Percentiles rank a stretch among this genome's conserved stretches.
These are phyloP conservation scores for Phorcus lineatus DNA, from an alignment of 2,888 invertebrate species.

Conservation along the genomic window DNA sequence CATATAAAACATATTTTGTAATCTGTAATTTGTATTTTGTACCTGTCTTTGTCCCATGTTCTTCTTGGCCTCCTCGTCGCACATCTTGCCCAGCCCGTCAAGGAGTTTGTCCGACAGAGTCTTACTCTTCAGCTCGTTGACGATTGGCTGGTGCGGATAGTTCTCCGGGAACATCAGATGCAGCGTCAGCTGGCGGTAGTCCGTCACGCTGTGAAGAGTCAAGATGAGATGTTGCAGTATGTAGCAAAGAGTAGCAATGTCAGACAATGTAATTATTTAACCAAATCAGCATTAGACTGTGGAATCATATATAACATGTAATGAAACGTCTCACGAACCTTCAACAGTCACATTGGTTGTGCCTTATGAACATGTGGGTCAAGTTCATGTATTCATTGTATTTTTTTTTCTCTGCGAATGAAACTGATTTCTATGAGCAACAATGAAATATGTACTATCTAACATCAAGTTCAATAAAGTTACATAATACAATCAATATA, in stretches of 20 bases:
- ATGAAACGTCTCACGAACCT: too few species aligned
- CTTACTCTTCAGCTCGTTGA: constrained; percentile 84
- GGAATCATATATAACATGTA: too few species aligned
- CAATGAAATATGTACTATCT: neutral
- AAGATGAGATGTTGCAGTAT: neutral
- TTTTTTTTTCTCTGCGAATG: neutral
- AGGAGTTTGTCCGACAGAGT: constrained; percentile 81
- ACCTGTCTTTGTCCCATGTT: constrained; percentile 79
- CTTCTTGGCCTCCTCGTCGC: constrained; percentile 80
- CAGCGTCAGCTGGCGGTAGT: constrained; percentile 80
- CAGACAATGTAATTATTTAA: too few species aligned
- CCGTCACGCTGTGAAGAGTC: constrained; percentile 78
- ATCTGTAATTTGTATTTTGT: too few species aligned
- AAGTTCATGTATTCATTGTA: neutral
- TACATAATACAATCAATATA: too few species aligned
- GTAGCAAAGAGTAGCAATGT: too few species aligned
- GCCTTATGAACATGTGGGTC: neutral
- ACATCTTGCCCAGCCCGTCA: constrained; percentile 80
- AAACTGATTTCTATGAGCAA: neutral
- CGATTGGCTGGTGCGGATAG: constrained; percentile 80
- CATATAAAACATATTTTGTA: too few species aligned
- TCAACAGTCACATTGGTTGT: too few species aligned
- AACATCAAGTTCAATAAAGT: too few species aligned
- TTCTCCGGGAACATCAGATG: constrained; percentile 82
- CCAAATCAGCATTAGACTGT: too few species aligned